Conservation (phyloP, 2,888 invertebrate genomes). For the Hydriomena furcata region DNA sequence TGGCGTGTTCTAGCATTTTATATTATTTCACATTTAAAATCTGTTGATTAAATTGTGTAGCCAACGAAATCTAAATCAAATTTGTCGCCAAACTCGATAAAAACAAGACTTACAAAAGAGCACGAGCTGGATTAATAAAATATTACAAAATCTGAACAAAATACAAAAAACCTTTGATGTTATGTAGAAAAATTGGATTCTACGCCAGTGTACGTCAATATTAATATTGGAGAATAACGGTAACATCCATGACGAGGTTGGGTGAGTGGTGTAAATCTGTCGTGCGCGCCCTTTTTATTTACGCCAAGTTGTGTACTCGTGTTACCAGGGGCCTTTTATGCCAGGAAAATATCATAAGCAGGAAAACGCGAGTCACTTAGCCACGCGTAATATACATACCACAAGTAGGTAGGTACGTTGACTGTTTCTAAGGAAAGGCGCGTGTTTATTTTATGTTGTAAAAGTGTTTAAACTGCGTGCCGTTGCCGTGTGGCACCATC, state of each 20-base stretch:
- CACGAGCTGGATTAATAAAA: constrained; percentile 8
- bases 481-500: background rate
- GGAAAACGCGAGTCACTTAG: constrained; percentile 52
- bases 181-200: constrained; percentile 10
- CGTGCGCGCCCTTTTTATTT: constrained; percentile 53
- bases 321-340: constrained; percentile 49
- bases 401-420: constrained; percentile 14
- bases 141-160: constrained; percentile 14
- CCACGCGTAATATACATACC: constrained; percentile 15
- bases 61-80: background rate
- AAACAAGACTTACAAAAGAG: background rate
- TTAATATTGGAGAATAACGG: constrained; percentile 19
- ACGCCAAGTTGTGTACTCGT: constrained; percentile 41
- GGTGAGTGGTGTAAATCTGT: constrained; percentile 45
- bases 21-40: no score
- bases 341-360: constrained; percentile 53
- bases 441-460: constrained; percentile 22
- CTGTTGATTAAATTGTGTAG: no score
- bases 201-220: constrained; percentile 11
- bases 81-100: constrained; percentile 8
- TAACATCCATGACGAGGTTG: constrained; percentile 11
- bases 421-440: constrained; percentile 29
- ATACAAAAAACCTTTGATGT: constrained; percentile 9
- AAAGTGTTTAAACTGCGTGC: no score
- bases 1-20: background rate